Evolutionary conservation across 2,888 invertebrate genomes (phyloP).

Genomic region (Petrolisthes manimaculis): DNA sequence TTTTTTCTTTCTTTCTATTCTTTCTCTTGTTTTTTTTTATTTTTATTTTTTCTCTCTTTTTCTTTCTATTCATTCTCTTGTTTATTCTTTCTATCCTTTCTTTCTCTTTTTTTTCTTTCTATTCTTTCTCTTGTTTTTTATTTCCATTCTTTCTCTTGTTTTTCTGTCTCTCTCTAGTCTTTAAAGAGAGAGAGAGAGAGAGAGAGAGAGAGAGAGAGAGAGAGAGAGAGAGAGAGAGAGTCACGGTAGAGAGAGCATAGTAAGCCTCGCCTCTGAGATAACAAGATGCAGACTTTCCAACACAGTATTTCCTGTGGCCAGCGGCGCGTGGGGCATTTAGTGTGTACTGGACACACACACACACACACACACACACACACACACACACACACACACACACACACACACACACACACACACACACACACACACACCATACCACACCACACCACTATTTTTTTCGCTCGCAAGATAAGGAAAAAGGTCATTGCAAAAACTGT

Average conservation of each 20-base stretch:
- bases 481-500: too few relatives aligned
- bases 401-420: too few relatives aligned
- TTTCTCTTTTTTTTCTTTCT: too few relatives aligned
- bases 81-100: background rate
- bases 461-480: too few relatives aligned
- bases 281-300: conserved; percentile 12
- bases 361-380: conserved; percentile 10
- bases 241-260: conserved; percentile 9
- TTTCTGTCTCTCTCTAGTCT: too few relatives aligned
- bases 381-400: too few relatives aligned
- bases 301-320: background rate
- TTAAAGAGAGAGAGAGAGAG: background rate
- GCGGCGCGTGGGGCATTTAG: conserved; percentile 6
- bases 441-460: too few relatives aligned
- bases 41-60: background rate
- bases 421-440: too few relatives aligned
- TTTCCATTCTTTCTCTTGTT: background rate
- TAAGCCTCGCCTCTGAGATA: background rate
- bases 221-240: background rate
- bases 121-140: background rate
- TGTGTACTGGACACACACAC: background rate
- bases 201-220: background rate
- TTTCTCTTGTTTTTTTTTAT: background rate
- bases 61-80: background rate
- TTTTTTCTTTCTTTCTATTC: too few relatives aligned